Conservation (phyloP, 64 coral and sea anemone species). For the Porites lutea region DNA sequence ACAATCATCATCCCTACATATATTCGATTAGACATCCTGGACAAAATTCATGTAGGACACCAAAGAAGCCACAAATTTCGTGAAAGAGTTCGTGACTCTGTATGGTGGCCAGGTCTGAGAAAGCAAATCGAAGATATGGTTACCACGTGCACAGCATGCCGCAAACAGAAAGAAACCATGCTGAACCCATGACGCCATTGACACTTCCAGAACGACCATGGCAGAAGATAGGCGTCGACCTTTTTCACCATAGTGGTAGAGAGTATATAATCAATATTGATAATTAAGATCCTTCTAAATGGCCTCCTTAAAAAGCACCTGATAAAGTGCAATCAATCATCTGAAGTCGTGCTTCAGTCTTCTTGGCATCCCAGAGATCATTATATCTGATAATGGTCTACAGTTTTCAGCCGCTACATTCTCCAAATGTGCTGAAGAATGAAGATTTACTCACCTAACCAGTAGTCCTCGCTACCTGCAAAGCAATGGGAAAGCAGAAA, state of each 20-base stretch:
- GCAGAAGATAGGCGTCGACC: conserved; percentile 37
- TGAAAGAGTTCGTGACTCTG: conserved; percentile 30
- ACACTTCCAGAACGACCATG: conserved; percentile 36
- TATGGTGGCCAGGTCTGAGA: conserved; percentile 63
- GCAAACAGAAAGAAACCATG: neutral
- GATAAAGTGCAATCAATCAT: neutral
- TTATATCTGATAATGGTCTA: conserved; percentile 41
- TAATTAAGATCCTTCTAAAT: conserved; percentile 61
- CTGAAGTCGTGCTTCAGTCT: conserved; percentile 18
- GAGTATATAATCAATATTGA: conserved; percentile 48
- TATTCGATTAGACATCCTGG: conserved; percentile 20
- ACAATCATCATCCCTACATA: conserved; percentile 1
- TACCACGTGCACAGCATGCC: neutral
- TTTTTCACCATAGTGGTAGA: conserved; percentile 52
- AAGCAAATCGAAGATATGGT: conserved; percentile 44
- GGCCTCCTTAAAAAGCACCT: neutral
- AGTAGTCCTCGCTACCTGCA: conserved; percentile 50
- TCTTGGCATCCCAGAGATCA: conserved; percentile 54
- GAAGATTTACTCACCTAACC: conserved; percentile 46
- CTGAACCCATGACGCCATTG: conserved; percentile 28
- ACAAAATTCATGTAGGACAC: conserved; percentile 47
- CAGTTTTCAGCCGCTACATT: conserved; percentile 40
- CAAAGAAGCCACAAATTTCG: conserved; percentile 31
- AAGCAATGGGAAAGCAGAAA: conserved; percentile 52
- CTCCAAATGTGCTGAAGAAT: conserved; percentile 38